phyloP scores from a whole-genome alignment of 92 coral and sea anemone genomes.

The Meandrina meandrites region DNA sequence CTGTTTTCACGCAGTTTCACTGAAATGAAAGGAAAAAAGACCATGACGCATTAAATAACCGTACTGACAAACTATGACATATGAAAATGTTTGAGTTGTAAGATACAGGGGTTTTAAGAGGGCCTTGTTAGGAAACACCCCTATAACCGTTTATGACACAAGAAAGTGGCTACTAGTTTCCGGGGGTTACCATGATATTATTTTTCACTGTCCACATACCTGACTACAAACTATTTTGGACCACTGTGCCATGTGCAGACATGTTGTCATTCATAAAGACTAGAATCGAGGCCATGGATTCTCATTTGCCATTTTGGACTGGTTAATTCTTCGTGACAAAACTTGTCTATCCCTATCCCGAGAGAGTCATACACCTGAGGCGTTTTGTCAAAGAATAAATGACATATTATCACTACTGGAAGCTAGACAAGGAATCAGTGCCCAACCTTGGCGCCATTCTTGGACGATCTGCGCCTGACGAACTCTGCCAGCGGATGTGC shows the following conservation, averaged over 20 bases:
- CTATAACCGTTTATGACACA: no score
- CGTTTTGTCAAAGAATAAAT: no score
- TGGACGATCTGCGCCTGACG: constrained; percentile 77
- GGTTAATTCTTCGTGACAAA: no score
- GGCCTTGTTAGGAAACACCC: not conserved
- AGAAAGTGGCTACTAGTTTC: no score
- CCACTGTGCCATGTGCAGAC: no score
- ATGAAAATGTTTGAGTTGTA: not conserved
- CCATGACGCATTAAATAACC: not conserved
- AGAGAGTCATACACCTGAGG: no score
- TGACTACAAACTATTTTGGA: no score
- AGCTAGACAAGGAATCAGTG: not conserved
- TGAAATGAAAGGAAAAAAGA: constrained; percentile 16
- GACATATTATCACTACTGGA: no score
- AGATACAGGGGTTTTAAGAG: not conserved
- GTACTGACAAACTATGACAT: not conserved
- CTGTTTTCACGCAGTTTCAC: constrained; percentile 64
- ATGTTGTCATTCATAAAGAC: no score
- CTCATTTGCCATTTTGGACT: not conserved
- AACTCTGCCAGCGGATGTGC: constrained; percentile 74
- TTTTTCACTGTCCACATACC: no score
- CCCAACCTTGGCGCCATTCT: constrained; percentile 77
- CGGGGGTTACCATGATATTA: no score
- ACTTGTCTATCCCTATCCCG: no score
- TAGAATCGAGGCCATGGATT: not conserved